phyloP scores from a whole-genome alignment of 2,113 vertebrate species.

The Pantherophis guttatus region DNA sequence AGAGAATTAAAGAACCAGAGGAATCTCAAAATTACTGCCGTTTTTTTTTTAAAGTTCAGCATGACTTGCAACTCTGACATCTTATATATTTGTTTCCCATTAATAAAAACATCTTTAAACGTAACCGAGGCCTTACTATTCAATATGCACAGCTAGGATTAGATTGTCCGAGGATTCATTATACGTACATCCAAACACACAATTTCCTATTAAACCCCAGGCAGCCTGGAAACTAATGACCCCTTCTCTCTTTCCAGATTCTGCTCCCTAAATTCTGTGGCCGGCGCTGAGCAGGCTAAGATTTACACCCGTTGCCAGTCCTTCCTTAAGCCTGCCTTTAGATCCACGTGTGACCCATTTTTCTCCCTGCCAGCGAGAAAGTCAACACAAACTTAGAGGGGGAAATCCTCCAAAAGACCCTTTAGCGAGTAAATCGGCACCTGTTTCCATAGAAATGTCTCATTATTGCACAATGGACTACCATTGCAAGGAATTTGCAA shows the following conservation, averaged over 20 bases:
- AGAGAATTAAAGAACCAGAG: background rate
- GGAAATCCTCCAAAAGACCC: conserved; percentile 8
- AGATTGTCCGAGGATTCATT: background rate
- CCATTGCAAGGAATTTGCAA: conserved; percentile 41
- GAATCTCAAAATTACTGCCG: background rate
- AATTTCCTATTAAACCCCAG: background rate
- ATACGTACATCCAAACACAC: background rate
- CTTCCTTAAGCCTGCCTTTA: background rate
- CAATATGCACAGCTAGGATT: background rate
- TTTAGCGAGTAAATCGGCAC: conserved; percentile 33
- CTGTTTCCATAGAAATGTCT: conserved; percentile 60
- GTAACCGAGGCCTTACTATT: background rate
- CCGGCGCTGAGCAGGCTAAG: background rate
- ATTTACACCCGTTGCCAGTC: background rate
- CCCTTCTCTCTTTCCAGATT: background rate
- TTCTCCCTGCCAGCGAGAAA: background rate
- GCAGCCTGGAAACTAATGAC: background rate
- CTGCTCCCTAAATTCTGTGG: background rate
- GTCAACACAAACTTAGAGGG: background rate
- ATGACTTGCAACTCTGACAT: background rate
- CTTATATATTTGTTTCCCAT: background rate
- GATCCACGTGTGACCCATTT: background rate
- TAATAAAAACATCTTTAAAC: background rate
- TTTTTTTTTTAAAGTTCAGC: background rate
- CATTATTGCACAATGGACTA: background rate